Conservation (phyloP, 1,140 invertebrate species). For the Nasonia longicornis region DNA sequence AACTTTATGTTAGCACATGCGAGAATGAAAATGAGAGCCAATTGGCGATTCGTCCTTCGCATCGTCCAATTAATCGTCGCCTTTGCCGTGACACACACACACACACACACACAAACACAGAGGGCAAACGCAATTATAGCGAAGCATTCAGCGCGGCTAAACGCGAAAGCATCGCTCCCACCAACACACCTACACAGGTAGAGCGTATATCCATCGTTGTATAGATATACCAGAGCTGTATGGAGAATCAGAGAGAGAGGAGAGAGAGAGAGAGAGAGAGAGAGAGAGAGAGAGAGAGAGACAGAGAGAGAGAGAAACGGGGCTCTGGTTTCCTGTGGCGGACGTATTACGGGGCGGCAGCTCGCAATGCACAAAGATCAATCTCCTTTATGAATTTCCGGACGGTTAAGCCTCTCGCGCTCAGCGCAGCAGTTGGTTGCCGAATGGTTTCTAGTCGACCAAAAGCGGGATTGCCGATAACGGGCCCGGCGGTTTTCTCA, state of each 20-base stretch:
- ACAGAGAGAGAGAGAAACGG: neutral
- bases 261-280: too few relatives aligned
- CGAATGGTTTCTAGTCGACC: slow-evolving; percentile 23
- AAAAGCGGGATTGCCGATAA: slow-evolving; percentile 32
- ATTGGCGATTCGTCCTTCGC: neutral
- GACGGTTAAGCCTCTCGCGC: slow-evolving; percentile 40
- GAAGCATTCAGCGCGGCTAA: slow-evolving; percentile 5
- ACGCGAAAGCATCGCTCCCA: slow-evolving; percentile 5
- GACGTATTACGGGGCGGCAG: neutral
- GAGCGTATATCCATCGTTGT: neutral
- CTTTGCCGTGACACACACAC: neutral
- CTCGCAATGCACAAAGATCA: slow-evolving; percentile 48
- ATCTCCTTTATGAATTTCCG: slow-evolving; percentile 54
- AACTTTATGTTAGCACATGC: neutral
- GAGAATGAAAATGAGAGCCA: neutral
- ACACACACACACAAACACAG: too few relatives aligned
- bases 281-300: too few relatives aligned
- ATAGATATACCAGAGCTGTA: neutral
- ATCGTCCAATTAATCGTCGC: neutral
- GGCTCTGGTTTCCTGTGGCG: slow-evolving; percentile 26
- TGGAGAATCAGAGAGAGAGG: too few relatives aligned
- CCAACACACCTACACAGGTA: neutral
- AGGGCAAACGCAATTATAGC: neutral
- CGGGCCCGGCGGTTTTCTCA: slow-evolving; percentile 25
- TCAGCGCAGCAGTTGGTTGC: slow-evolving; percentile 32